Percentiles rank a stretch among this genome's conserved stretches.
Conservation (phyloP, 2,888 invertebrate species). For the Luperina testacea region DNA sequence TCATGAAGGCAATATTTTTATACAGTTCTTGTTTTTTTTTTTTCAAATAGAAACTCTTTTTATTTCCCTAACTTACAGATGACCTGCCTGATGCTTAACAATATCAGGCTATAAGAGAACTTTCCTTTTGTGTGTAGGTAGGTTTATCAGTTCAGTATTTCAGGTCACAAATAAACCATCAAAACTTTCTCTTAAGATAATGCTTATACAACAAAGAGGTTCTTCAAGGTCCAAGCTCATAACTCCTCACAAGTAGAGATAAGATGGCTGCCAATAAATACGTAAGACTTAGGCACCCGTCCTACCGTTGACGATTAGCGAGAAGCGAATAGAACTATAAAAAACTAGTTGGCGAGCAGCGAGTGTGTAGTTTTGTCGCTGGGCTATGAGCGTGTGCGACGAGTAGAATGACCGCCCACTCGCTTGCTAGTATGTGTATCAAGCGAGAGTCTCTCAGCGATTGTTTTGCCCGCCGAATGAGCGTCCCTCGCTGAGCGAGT, state of each 20-base stretch:
- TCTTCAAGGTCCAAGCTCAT: slow-evolving; percentile 16
- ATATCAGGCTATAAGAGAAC: background rate
- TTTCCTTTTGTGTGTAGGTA: slow-evolving; percentile 1
- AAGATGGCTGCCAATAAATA: slow-evolving; percentile 39
- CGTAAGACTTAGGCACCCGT: background rate
- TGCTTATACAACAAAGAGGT: slow-evolving; percentile 8
- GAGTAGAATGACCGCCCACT: background rate
- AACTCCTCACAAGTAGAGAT: slow-evolving; percentile 24
- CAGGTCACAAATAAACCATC: slow-evolving; percentile 4
- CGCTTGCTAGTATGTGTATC: background rate
- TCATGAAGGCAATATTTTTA: background rate
- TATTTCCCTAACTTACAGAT: background rate
- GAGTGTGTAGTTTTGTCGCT: background rate
- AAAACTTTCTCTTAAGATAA: slow-evolving; percentile 33
- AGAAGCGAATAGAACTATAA: background rate
- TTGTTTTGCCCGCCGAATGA: background rate
- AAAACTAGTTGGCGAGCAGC: background rate
- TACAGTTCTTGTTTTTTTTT: no score
- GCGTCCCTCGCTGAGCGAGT: background rate
- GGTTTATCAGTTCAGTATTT: slow-evolving; percentile 20
- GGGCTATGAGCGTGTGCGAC: background rate
- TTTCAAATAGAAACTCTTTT: background rate
- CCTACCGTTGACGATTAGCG: background rate
- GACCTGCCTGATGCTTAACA: background rate
- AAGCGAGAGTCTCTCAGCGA: background rate